A percentile compares a stretch with the other conserved stretches of the same genome.
phyloP scores from a whole-genome alignment of 2,888 invertebrate species.

The Neoaliturus tenellus region DNA sequence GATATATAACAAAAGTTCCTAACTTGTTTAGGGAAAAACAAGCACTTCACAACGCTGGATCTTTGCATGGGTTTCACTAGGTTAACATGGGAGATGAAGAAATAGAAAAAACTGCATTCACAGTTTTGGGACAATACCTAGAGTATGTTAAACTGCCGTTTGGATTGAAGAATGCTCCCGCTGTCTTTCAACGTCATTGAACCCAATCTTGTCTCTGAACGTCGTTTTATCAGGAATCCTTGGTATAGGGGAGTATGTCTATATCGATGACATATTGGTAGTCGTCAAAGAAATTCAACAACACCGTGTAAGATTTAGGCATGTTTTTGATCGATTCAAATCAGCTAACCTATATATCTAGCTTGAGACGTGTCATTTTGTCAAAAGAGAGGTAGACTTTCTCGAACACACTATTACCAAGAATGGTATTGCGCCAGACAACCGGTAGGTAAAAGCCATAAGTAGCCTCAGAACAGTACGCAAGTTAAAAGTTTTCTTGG shows the following conservation, averaged over 20 bases:
- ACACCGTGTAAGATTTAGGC: not conserved
- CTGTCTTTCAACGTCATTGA: not conserved
- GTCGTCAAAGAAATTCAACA: not conserved
- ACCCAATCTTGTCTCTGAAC: too few relatives aligned
- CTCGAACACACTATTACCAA: conserved; percentile 59
- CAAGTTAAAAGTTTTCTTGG: too few relatives aligned
- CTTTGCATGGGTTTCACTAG: not conserved
- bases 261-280: not conserved
- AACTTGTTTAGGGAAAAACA: not conserved
- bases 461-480: conserved; percentile 51
- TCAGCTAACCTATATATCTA: conserved; percentile 42
- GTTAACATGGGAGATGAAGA: not conserved
- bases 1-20: not conserved
- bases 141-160: not conserved
- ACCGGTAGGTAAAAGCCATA: conserved; percentile 6
- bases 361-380: conserved; percentile 32
- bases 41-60: not conserved
- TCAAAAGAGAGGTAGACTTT: not conserved
- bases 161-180: not conserved
- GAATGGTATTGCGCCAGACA: conserved; percentile 47
- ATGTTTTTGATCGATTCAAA: not conserved
- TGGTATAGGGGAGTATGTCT: not conserved
- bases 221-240: not conserved
- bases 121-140: not conserved
- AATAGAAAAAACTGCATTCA: not conserved